phyloP scores from a whole-genome alignment of 2,888 invertebrate species.

The Agrochola lychnidis region DNA sequence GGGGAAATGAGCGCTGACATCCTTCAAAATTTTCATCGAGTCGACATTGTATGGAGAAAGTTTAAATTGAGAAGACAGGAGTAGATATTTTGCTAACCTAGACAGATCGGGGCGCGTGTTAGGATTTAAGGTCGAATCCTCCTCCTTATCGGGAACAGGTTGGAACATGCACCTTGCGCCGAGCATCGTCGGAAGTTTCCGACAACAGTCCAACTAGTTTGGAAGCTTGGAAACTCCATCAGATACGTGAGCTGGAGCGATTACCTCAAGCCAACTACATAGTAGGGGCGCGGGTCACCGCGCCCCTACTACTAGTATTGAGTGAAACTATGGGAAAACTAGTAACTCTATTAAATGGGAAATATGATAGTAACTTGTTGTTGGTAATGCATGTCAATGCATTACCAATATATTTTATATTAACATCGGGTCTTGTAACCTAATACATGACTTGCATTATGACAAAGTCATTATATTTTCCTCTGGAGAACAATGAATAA shows the following conservation, averaged over 20 bases:
- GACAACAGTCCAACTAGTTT: conserved; percentile 88
- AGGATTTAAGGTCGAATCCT: conserved; percentile 85
- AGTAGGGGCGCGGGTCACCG: conserved; percentile 56
- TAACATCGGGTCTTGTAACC: conserved; percentile 29
- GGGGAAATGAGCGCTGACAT: conserved; percentile 37
- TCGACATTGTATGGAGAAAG: conserved; percentile 70
- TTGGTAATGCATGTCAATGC: too few species aligned
- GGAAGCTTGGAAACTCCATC: conserved; percentile 89
- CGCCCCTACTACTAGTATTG: too few species aligned
- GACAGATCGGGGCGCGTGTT: conserved; percentile 76
- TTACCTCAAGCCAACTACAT: conserved; percentile 77
- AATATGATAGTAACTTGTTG: too few species aligned
- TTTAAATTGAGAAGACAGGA: conserved; percentile 82
- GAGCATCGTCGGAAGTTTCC: conserved; percentile 84
- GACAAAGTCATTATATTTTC: not conserved
- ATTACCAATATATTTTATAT: conserved; percentile 69
- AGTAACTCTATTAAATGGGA: too few species aligned
- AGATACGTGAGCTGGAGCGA: conserved; percentile 87
- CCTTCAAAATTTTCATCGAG: conserved; percentile 35
- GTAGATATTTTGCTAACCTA: conserved; percentile 73
- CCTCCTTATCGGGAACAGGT: conserved; percentile 85
- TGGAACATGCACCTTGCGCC: conserved; percentile 85
- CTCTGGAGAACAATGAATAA: not conserved
- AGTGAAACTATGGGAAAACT: too few species aligned
- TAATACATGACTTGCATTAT: conserved; percentile 11